These are phyloP conservation scores for Globia sparganii DNA, from an alignment of 2,888 invertebrate species.

Conservation along the genomic window DNA sequence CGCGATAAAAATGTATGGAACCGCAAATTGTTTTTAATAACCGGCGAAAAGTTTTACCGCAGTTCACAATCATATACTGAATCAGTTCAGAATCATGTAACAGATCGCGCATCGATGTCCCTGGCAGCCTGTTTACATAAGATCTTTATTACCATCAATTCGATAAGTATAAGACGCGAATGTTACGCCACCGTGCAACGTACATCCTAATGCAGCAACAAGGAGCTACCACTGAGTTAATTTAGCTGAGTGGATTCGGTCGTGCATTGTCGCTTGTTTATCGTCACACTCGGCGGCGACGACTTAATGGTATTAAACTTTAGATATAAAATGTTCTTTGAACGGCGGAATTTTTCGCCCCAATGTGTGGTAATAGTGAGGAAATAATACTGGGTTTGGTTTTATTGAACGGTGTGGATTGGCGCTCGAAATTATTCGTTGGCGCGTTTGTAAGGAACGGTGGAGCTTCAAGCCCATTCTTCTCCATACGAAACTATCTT, in stretches of 20 bases:
- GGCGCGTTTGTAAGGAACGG: neutral
- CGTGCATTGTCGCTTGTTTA: slow-evolving; percentile 90
- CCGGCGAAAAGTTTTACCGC: no score
- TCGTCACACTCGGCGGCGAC: slow-evolving; percentile 78
- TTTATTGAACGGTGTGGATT: slow-evolving; percentile 15
- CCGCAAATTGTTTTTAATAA: no score
- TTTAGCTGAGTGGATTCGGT: slow-evolving; percentile 89
- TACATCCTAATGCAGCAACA: slow-evolving; percentile 78
- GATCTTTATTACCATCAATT: no score
- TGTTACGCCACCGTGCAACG: slow-evolving; percentile 71
- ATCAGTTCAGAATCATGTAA: no score
- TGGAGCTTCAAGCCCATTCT: neutral
- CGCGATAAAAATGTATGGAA: no score
- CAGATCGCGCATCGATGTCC: no score
- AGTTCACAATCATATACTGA: no score
- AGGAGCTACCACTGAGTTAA: slow-evolving; percentile 86
- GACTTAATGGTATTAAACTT: slow-evolving; percentile 89
- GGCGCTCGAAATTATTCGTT: neutral
- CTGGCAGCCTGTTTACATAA: no score
- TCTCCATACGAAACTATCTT: neutral
- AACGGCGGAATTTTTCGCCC: slow-evolving; percentile 58
- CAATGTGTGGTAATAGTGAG: slow-evolving; percentile 31
- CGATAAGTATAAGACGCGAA: neutral
- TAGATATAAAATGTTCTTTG: slow-evolving; percentile 82
- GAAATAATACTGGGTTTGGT: slow-evolving; percentile 18